Percentiles rank a stretch among this genome's conserved stretches.
Conservation (phyloP, 2,797 vertebrate species). For the Hoplostethus atlanticus region DNA sequence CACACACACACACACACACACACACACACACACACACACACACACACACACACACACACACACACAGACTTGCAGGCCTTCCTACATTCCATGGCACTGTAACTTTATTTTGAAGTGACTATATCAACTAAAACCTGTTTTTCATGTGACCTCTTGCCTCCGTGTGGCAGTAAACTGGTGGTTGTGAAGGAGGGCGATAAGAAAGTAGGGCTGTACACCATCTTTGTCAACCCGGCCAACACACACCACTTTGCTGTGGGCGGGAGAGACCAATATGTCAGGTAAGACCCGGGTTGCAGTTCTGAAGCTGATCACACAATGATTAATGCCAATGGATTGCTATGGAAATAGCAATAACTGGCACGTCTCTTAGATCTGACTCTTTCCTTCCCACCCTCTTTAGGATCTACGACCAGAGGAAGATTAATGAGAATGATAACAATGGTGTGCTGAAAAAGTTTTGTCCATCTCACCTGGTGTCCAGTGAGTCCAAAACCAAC, state of each 20-base stretch:
- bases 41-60: background rate
- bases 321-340: background rate
- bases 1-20: background rate
- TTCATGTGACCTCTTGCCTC: slow-evolving; percentile 19
- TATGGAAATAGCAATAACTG: background rate
- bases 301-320: background rate
- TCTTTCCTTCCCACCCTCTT: background rate
- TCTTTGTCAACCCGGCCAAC: slow-evolving; percentile 94
- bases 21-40: background rate
- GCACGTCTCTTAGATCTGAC: background rate
- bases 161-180: slow-evolving; percentile 89
- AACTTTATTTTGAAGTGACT: background rate
- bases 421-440: slow-evolving; percentile 95
- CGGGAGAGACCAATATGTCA: slow-evolving; percentile 94
- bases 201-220: slow-evolving; percentile 97
- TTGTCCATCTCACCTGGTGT: slow-evolving; percentile 95
- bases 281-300: slow-evolving; percentile 81
- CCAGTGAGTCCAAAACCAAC: slow-evolving; percentile 97
- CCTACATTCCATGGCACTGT: background rate
- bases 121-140: slow-evolving; percentile 11
- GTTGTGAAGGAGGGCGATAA: slow-evolving; percentile 97
- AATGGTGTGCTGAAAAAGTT: slow-evolving; percentile 97
- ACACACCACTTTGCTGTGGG: slow-evolving; percentile 96
- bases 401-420: slow-evolving; percentile 97
- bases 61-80: background rate